These are phyloP conservation scores for Atethmia centrago DNA, from an alignment of 2,888 invertebrate genomes.

Conservation along the genomic window DNA sequence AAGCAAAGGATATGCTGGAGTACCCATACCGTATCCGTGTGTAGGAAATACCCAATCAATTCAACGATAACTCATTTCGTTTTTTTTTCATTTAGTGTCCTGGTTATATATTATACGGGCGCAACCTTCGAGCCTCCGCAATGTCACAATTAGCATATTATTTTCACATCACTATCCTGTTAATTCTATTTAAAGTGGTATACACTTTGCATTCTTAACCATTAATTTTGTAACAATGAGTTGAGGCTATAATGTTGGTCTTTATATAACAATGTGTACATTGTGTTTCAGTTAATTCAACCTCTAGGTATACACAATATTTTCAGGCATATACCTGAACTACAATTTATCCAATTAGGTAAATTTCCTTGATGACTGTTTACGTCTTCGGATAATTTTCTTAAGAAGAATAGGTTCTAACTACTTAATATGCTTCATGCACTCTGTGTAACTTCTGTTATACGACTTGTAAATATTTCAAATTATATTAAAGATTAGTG, in stretches of 20 bases:
- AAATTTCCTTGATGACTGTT: constrained; percentile 27
- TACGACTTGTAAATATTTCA: neutral
- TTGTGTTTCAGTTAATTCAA: constrained; percentile 49
- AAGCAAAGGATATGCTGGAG: neutral
- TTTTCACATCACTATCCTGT: constrained; percentile 59
- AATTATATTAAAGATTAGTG: neutral
- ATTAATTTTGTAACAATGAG: constrained; percentile 47
- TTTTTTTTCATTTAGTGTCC: constrained; percentile 42
- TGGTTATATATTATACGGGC: constrained; percentile 61
- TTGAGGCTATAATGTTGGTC: constrained; percentile 33
- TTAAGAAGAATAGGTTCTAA: constrained; percentile 8
- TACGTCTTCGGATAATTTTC: constrained; percentile 20
- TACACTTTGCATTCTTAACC: constrained; percentile 42
- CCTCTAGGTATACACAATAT: neutral
- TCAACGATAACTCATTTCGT: constrained; percentile 33
- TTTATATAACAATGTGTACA: constrained; percentile 39
- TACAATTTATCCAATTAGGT: constrained; percentile 27
- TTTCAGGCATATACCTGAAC: neutral
- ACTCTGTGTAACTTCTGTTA: neutral
- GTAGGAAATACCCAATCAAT: constrained; percentile 25
- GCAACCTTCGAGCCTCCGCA: constrained; percentile 55
- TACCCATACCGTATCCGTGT: neutral
- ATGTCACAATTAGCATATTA: constrained; percentile 61
- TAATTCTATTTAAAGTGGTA: constrained; percentile 39
- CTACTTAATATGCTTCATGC: constrained; percentile 2